A percentile compares a stretch with the other conserved stretches of the same genome.
phyloP scores from a whole-genome alignment of 2,888 invertebrate genomes.

The Xylota sylvarum region DNA sequence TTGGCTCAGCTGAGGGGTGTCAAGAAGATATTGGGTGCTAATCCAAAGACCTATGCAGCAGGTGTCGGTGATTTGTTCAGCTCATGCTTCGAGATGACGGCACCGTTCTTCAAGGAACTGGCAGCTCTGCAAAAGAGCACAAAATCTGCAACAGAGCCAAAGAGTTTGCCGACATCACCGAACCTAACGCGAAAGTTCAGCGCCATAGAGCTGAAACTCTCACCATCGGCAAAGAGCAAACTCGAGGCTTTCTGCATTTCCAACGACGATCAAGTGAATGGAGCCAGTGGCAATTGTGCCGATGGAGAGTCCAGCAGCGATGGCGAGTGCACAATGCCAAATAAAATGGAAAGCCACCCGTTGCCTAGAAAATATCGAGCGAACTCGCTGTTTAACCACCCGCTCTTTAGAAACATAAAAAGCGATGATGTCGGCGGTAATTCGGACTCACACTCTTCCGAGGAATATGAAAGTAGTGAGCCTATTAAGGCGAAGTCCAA shows the following conservation, averaged over 20 bases:
- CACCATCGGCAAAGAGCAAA: constrained; percentile 75
- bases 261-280: constrained; percentile 80
- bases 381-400: constrained; percentile 87
- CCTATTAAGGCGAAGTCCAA: constrained; percentile 63
- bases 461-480: constrained; percentile 79
- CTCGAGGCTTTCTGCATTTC: constrained; percentile 77
- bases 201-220: constrained; percentile 82
- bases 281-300: constrained; percentile 82
- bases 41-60: constrained; percentile 85
- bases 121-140: constrained; percentile 81
- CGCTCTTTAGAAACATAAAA: constrained; percentile 85
- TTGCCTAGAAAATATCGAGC: constrained; percentile 85
- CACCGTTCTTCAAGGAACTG: constrained; percentile 87
- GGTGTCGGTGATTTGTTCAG: constrained; percentile 88
- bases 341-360: constrained; percentile 63
- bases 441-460: constrained; percentile 79
- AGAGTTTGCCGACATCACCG: constrained; percentile 86
- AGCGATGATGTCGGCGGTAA: constrained; percentile 79
- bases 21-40: constrained; percentile 91
- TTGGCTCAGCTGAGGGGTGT: constrained; percentile 92
- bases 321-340: constrained; percentile 77
- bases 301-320: constrained; percentile 84
- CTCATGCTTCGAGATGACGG: constrained; percentile 91
- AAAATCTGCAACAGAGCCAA: constrained; percentile 82
- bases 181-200: constrained; percentile 84